Base-by-base conservation (phyloP, 2,113 vertebrate species). In the Colaptes auratus region DNA sequence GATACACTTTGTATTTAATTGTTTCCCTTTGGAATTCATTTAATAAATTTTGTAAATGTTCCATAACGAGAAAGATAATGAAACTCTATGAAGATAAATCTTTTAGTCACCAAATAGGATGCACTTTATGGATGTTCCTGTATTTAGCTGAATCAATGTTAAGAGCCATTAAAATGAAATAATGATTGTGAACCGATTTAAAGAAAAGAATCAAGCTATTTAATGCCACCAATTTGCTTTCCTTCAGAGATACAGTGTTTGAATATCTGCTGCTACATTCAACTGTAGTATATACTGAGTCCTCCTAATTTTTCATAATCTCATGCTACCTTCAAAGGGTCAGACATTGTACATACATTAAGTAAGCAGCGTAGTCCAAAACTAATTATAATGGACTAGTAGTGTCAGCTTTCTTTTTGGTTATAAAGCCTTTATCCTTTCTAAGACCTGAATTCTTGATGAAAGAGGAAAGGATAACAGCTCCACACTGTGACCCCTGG, bases 321-420 rank as follows among this genome's bases (percentile, higher is more conserved):
- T 93, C 86, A 85, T 6, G 7, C 60, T 91, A 94, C 93, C 90
- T 95, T 95, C 96, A 96, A 91, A 92, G 88, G 92, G 93, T 97
- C 92, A 95, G 82, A 95, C 70, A 50, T 36, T 63, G 81, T 88
- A 93, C 74, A 89, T 95, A 97, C 93, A 96, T 98, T 97, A 97
- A 97, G 89, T 77, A 93, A 95, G 95, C 79, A 96, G 80, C 33
- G 92, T 95, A 97, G 96, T 89, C 95, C 96, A 96, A 96, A 97
- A 98, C 91, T 96, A 97, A 98, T 97, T 96, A 97, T 97, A 97
- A 98, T 97, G 97, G 98, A 98, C 97, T 97, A 97, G 96, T 95
- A 95, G 95, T 96, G 96, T 97, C 97, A 97, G 97, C 95, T 97
- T 97, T 97, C 93, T 97, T 97, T 96, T 94, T 96, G 84, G 96